phyloP scores from a whole-genome alignment of 1,140 invertebrate genomes.

The Plectrocnemia conspersa region DNA sequence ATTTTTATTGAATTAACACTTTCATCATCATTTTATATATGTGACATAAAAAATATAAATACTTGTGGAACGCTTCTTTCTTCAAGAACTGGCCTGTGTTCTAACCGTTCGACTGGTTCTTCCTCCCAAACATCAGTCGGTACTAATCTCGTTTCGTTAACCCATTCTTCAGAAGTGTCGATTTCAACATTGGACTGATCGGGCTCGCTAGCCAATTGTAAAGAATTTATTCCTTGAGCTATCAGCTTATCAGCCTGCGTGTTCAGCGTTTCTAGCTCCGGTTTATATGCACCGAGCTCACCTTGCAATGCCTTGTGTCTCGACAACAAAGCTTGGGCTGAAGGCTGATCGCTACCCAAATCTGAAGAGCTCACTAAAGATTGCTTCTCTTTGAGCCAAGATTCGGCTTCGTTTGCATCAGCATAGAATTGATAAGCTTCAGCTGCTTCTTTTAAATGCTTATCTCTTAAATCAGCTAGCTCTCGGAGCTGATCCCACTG shows the following conservation, averaged over 20 bases:
- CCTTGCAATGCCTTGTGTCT: slow-evolving; percentile 84
- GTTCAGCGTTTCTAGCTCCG: slow-evolving; percentile 84
- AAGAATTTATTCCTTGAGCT: slow-evolving; percentile 69
- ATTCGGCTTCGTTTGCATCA: slow-evolving; percentile 96
- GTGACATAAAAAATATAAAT: slow-evolving; percentile 10
- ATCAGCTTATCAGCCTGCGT: slow-evolving; percentile 78
- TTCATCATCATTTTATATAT: not conserved
- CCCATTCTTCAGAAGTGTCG: slow-evolving; percentile 71
- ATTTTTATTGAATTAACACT: too few species aligned
- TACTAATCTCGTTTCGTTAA: slow-evolving; percentile 71
- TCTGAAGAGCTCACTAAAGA: slow-evolving; percentile 82
- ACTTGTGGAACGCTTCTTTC: slow-evolving; percentile 81
- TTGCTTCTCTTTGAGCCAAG: slow-evolving; percentile 93
- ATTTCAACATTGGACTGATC: slow-evolving; percentile 35
- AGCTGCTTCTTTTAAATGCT: slow-evolving; percentile 87
- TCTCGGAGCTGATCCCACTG: slow-evolving; percentile 84
- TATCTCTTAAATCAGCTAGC: slow-evolving; percentile 74
- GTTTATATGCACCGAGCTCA: slow-evolving; percentile 85
- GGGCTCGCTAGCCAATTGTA: slow-evolving; percentile 63
- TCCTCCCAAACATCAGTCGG: slow-evolving; percentile 90
- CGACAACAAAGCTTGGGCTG: slow-evolving; percentile 78
- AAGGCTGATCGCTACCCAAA: slow-evolving; percentile 84
- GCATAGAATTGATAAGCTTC: slow-evolving; percentile 94
- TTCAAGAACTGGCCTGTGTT: slow-evolving; percentile 79
- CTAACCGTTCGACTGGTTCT: slow-evolving; percentile 78